Evolutionary conservation across 2,888 invertebrate genomes (phyloP).

Genomic region (Lycia hirtaria): DNA sequence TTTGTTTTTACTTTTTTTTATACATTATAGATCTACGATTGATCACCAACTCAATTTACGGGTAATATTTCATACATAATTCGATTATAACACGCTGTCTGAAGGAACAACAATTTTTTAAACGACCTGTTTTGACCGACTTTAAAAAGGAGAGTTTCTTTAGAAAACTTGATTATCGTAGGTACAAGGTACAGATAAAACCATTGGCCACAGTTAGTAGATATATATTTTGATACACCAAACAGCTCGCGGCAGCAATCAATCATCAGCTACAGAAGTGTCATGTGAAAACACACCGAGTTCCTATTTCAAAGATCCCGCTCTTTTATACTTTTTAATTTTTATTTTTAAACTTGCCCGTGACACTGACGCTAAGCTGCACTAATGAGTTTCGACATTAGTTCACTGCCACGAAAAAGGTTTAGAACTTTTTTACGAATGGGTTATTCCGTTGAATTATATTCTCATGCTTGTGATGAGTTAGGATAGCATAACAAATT

Average conservation of each 20-base stretch:
- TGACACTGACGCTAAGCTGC: conserved; percentile 81
- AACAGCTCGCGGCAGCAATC: conserved; percentile 57
- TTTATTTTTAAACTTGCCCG: conserved; percentile 78
- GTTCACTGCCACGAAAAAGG: conserved; percentile 68
- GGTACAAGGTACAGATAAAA: no score
- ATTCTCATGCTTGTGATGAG: conserved; percentile 3
- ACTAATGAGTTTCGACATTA: conserved; percentile 84
- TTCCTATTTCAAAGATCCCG: conserved; percentile 75
- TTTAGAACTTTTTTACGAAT: conserved; percentile 67
- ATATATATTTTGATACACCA: conserved; percentile 4
- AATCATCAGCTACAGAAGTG: conserved; percentile 62
- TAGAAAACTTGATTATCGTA: no score
- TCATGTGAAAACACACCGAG: conserved; percentile 66
- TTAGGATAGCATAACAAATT: neutral
- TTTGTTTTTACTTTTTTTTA: no score
- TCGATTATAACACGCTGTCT: no score
- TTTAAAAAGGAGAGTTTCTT: no score
- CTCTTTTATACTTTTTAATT: conserved; percentile 55
- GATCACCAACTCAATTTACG: no score
- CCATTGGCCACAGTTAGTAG: no score
- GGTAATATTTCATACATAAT: no score
- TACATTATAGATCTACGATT: no score
- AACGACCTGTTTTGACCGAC: no score
- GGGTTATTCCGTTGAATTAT: conserved; percentile 52
- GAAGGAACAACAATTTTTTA: no score